Base-by-base conservation (phyloP, 2,888 invertebrate genomes). In the Synanthedon vespiformis region DNA sequence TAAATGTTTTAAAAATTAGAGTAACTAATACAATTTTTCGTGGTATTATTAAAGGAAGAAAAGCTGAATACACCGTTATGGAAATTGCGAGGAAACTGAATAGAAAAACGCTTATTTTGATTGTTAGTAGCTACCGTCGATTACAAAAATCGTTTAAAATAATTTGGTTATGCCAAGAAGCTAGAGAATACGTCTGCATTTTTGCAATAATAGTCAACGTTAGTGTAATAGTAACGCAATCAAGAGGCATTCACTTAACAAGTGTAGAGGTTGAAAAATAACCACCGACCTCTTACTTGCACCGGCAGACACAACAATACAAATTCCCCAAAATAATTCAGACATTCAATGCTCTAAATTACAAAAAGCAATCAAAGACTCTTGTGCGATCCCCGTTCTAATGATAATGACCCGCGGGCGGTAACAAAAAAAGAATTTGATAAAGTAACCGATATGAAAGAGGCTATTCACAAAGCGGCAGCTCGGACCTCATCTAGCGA, bases 341-440 rank as follows among this genome's bases (percentile, higher is more conserved):
- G 74, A 74, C 73, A 76, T 72, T 73, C 68, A 76, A 77, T 74
- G 74, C 69, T 74, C 73, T 65, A 76, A 79, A 77, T 80, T 74
- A 77, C 74, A 74, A 74, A 79, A 79, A 76, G 78, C 71, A 80
- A 80, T 80, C 80, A 82, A 71, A 71, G 72, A 67, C 68, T 64
- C 71, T 78, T 74, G 72, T 72, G 67, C 70, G 72, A 70, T 73
- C 69, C 61, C 60, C 63, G 61, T 54, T 61, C 65, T 72, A 69
- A 74, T 72, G 73, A 77, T 80, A 81, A 80, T 80, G 80, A 80
- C 77, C 73, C 64, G 64, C 63, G 66, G 55, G 65, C 64, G 64
- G 61, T 61, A 61, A 56, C 56, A 53, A 64, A 75, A 34, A 77
- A 79, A 80, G 76, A 77, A 74, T 76, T 66, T 68, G 80, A 80